phyloP scores from a whole-genome alignment of 2,888 invertebrate genomes.

The Melinopterus prodromus region DNA sequence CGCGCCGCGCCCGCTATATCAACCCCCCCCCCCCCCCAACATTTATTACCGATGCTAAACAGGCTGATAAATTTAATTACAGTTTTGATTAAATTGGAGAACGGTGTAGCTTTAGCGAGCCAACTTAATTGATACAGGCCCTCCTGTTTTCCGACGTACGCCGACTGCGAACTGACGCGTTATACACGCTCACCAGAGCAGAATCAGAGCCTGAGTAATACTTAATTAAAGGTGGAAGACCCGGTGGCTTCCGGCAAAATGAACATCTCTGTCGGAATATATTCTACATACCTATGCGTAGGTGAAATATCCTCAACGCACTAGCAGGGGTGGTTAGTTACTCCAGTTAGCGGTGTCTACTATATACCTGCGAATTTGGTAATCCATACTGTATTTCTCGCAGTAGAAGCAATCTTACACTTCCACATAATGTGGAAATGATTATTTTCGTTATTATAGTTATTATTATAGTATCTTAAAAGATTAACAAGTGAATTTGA shows the following conservation, averaged over 20 bases:
- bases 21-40: not conserved
- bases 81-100: not conserved
- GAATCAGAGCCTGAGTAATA: not conserved
- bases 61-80: not conserved
- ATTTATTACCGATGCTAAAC: not conserved
- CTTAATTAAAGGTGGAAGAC: not conserved
- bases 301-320: too few relatives aligned
- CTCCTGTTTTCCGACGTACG: not conserved
- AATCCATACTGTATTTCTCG: too few relatives aligned
- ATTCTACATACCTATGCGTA: too few relatives aligned
- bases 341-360: too few relatives aligned
- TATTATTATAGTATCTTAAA: too few relatives aligned
- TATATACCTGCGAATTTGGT: too few relatives aligned
- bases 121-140: not conserved
- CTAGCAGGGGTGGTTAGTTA: not conserved
- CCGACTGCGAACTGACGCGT: not conserved
- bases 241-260: not conserved
- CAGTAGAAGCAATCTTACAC: too few relatives aligned
- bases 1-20: not conserved
- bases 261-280: too few relatives aligned
- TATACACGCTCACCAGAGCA: not conserved
- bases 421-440: too few relatives aligned
- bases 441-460: too few relatives aligned
- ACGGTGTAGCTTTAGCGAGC: not conserved
- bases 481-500: too few relatives aligned